A percentile compares a stretch with the other conserved stretches of the same genome.
Conservation (phyloP, 1,140 invertebrate genomes). For the Diachasma alloeum region DNA sequence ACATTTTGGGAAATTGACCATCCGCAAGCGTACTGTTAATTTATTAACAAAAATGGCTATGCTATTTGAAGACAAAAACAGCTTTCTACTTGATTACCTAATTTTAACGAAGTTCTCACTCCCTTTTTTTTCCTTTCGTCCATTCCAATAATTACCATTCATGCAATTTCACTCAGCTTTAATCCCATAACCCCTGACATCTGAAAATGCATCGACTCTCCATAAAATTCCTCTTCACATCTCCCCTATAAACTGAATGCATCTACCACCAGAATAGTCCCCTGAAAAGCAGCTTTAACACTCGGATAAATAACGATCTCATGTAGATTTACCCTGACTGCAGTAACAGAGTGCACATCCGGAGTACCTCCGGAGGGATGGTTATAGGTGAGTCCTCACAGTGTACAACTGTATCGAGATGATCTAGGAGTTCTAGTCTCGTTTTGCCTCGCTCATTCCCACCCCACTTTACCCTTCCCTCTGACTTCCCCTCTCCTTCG, state of each 20-base stretch:
- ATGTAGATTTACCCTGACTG: not conserved
- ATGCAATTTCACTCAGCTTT: too few species aligned
- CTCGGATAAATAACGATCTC: conserved; percentile 7
- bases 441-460: not conserved
- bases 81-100: too few species aligned
- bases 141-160: too few species aligned
- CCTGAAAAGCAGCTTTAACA: not conserved
- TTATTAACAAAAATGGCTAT: too few species aligned
- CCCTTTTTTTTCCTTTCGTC: too few species aligned
- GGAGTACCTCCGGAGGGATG: not conserved
- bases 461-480: not conserved
- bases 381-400: not conserved
- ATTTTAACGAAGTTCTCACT: too few species aligned
- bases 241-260: not conserved
- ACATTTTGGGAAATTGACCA: too few species aligned
- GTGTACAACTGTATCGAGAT: conserved; percentile 2
- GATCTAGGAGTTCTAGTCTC: not conserved
- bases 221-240: not conserved
- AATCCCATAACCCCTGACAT: too few species aligned
- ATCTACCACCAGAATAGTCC: not conserved
- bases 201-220: too few species aligned
- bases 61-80: too few species aligned
- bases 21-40: too few species aligned
- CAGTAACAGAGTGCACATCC: conserved; percentile 2
- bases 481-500: not conserved